These are phyloP conservation scores for Crocidura indochinensis DNA, from an alignment of 2,797 vertebrate species.

Conservation along the genomic window DNA sequence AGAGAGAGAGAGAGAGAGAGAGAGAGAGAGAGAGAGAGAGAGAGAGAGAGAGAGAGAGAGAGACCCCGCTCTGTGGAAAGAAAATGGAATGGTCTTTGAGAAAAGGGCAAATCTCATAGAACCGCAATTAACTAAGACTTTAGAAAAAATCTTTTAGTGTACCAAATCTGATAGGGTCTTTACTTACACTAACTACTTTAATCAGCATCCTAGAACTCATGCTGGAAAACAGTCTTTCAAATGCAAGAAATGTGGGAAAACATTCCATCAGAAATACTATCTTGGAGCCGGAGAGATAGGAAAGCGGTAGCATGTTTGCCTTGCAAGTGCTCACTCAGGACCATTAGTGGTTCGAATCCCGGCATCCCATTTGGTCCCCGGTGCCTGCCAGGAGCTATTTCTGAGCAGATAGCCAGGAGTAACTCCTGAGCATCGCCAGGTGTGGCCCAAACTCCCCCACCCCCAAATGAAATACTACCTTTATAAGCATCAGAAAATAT, in stretches of 20 bases:
- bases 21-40: too few relatives aligned
- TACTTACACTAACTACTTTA: conserved; percentile 39
- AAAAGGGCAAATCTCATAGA: conserved; percentile 22
- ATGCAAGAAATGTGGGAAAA: conserved; percentile 67
- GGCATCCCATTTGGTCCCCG: too few relatives aligned
- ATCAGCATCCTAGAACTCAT: conserved; percentile 66
- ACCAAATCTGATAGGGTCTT: conserved; percentile 55
- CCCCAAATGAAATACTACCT: conserved; percentile 56
- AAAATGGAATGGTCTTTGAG: conserved; percentile 55
- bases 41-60: too few relatives aligned
- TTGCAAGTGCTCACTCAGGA: too few relatives aligned
- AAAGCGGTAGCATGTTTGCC: too few relatives aligned
- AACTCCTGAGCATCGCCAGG: too few relatives aligned
- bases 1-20: too few relatives aligned
- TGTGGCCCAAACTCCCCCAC: too few relatives aligned
- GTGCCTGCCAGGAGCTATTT: too few relatives aligned
- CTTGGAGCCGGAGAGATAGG: too few relatives aligned
- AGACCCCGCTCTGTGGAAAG: conserved; percentile 49
- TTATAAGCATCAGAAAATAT: conserved; percentile 65
- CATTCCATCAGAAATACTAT: conserved; percentile 45
- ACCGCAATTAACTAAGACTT: conserved; percentile 49
- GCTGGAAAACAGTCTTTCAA: not conserved
- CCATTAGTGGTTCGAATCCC: too few relatives aligned
- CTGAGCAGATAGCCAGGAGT: too few relatives aligned
- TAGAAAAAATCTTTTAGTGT: conserved; percentile 62